Conservation (phyloP, 2,888 invertebrate genomes). For the Torymus auratus region DNA sequence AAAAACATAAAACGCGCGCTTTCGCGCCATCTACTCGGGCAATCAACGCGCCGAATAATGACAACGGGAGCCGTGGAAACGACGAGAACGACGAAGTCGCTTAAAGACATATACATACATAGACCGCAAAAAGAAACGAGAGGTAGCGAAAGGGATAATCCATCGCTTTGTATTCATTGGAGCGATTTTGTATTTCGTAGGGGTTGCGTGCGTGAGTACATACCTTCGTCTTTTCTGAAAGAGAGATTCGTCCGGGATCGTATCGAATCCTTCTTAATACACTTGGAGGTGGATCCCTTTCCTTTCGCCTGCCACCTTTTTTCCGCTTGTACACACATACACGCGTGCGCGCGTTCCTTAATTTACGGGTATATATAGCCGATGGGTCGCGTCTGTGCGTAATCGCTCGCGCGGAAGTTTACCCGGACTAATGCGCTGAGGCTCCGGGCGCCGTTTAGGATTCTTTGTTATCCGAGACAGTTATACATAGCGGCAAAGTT, state of each 20-base stretch:
- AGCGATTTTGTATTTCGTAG: conserved; percentile 54
- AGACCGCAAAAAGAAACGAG: conserved; percentile 2
- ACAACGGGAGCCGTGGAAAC: neutral
- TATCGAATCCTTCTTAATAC: conserved; percentile 40
- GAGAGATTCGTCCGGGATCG: neutral
- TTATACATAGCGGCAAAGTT: neutral
- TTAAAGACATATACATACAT: neutral
- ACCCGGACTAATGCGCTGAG: neutral
- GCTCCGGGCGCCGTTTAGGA: neutral
- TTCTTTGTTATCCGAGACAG: neutral
- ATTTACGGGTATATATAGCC: conserved; percentile 12
- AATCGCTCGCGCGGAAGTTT: conserved; percentile 1
- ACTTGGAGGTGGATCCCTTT: conserved; percentile 3
- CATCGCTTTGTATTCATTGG: conserved; percentile 63
- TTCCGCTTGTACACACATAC: neutral
- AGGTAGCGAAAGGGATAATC: conserved; percentile 58
- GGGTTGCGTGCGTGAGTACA: neutral
- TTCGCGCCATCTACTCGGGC: no score
- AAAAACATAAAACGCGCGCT: no score
- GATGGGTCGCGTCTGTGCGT: neutral
- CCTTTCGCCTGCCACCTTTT: neutral
- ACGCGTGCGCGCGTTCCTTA: conserved; percentile 11
- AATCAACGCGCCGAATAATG: neutral
- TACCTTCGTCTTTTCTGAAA: no score
- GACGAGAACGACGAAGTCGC: no score